Evolutionary conservation across 2,797 vertebrate species (phyloP), one percentile per base, ranked within the genome.

Genomic region (Sebastes kiyomatsui): DNA sequence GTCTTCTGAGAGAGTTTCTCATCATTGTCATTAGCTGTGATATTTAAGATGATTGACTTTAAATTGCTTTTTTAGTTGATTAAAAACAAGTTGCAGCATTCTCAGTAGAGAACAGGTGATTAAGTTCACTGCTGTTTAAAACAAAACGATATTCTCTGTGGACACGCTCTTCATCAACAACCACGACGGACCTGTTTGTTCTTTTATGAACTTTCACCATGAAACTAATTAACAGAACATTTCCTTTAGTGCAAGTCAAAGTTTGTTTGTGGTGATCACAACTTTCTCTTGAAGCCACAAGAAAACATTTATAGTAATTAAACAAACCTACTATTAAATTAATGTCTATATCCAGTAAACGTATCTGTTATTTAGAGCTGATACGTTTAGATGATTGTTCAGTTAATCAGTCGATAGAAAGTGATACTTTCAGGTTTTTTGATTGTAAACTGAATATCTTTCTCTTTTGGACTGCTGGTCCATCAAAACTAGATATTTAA

Each of bases 61-160:
- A 14, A 85, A 54, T 52, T 32, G 1, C 58, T 22, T 13, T 38
- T 4, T 32, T 13, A 42, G n/a, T 69, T 5, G 66, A 32, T 74
- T 4, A 64, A 30, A 77, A 82, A 87, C 79, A 73, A 38, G 64
- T 69, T 67, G 56, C 70, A 30, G 28, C 33, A 52, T 35, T 1
- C 32, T 73, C 58, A 23, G 2, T 7, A 7, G 82, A 67, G 22
- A 85, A 18, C 33, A 33, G 60, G 12, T 67, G 60, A 81, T 71
- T 86, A 64, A 30, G 9, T 33, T 33, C 32, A 33, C 32, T 33
- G 3, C 32, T 33, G 23, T 71, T 33, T 35, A 78, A 49, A 82
- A 81, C 38, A 68, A 35, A 25, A 12, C 3, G 2, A 46, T 23
- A 14, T 35, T 64, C 83, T 58, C 77, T 8, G 22, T 23, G 52